These are phyloP conservation scores for Euschistus heros DNA, from an alignment of 1,140 invertebrate species.

Conservation along the genomic window DNA sequence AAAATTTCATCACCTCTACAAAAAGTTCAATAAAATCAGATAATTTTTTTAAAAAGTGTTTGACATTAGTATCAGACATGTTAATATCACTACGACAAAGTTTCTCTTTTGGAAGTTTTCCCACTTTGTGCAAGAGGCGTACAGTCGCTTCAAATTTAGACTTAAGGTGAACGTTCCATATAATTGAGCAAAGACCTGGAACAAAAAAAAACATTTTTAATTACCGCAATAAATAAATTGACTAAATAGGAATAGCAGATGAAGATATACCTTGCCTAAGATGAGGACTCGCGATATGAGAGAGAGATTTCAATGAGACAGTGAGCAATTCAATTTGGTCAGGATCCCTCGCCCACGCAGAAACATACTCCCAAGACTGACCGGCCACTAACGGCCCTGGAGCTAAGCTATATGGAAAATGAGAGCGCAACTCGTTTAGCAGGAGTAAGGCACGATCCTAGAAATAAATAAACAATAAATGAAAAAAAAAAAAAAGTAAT, in stretches of 20 bases:
- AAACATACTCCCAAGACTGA: constrained; percentile 81
- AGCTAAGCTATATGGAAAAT: constrained; percentile 77
- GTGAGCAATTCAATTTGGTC: constrained; percentile 51
- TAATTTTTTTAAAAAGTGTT: constrained; percentile 55
- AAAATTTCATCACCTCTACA: constrained; percentile 42
- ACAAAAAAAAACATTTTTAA: too few relatives aligned
- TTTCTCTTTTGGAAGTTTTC: constrained; percentile 74
- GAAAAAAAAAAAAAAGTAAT: background rate
- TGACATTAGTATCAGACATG: constrained; percentile 54
- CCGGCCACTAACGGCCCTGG: constrained; percentile 67
- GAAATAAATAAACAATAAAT: background rate
- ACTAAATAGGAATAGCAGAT: too few relatives aligned
- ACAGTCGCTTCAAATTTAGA: constrained; percentile 59
- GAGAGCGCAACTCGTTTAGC: constrained; percentile 48
- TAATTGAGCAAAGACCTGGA: constrained; percentile 59
- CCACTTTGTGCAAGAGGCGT: constrained; percentile 77
- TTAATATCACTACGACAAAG: constrained; percentile 63
- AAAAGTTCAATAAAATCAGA: constrained; percentile 65
- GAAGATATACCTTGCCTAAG: background rate
- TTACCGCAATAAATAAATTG: too few relatives aligned
- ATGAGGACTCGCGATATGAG: constrained; percentile 43
- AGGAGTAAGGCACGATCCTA: constrained; percentile 21
- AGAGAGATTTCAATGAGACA: constrained; percentile 49
- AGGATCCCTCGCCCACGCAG: constrained; percentile 72
- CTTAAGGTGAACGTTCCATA: constrained; percentile 78